Base-by-base conservation (phyloP, 1,140 invertebrate genomes). In the Propsilocerus akamusi region DNA sequence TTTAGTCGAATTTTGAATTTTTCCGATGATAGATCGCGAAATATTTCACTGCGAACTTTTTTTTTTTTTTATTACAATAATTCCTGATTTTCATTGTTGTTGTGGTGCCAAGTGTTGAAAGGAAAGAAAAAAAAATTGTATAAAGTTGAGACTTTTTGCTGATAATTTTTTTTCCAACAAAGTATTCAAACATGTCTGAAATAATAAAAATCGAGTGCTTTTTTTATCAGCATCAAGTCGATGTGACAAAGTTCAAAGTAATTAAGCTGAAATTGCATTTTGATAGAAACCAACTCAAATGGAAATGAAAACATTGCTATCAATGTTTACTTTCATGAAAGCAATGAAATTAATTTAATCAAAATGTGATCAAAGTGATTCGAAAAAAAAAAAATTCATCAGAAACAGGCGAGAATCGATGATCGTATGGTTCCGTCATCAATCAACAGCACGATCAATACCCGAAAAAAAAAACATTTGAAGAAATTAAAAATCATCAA, bases 261-360 rank as follows among this genome's bases (percentile, higher is more conserved):
- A 41, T 41, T 41, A 41, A 41, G 34, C 34, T 41, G 34, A 41
- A 41, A 41, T 41, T 41, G 34, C 34, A 41, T 6, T 4, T 41
- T 41, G 5, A 7, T 41, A 17, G 17, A 30, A 30, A n/a, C n/a
- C n/a, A n/a, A n/a, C n/a, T n/a, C n/a, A n/a, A n/a, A n/a, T n/a
- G n/a, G n/a, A n/a, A n/a, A n/a, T n/a, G n/a, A n/a, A n/a, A n/a
- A n/a, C n/a, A n/a, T n/a, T n/a, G n/a, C n/a, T n/a, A n/a, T n/a
- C n/a, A n/a, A n/a, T n/a, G n/a, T n/a, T n/a, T n/a, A n/a, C n/a
- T n/a, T n/a, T n/a, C n/a, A n/a, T n/a, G n/a, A n/a, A n/a, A n/a
- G n/a, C n/a, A n/a, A n/a, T n/a, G n/a, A n/a, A n/a, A n/a, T n/a
- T n/a, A n/a, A n/a, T n/a, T n/a, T n/a, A n/a, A n/a, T n/a, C n/a